These are phyloP conservation scores for Alauda arvensis DNA, from an alignment of 2,797 vertebrate genomes.

Conservation along the genomic window DNA sequence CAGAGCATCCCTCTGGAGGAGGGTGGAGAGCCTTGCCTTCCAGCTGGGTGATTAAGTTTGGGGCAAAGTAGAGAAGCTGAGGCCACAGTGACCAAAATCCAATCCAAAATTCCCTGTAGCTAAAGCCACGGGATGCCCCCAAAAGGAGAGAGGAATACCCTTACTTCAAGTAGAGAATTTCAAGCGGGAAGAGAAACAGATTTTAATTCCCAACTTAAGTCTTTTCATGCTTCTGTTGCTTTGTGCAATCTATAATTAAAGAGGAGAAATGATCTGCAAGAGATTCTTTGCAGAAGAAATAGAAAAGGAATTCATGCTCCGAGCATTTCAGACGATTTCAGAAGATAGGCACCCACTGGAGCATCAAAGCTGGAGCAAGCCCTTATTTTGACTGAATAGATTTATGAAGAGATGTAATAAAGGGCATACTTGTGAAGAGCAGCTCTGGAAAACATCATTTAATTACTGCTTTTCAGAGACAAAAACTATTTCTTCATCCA, in stretches of 20 bases:
- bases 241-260: neutral
- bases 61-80: neutral
- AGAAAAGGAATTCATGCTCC: neutral
- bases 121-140: neutral
- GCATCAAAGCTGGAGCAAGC: neutral
- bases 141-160: neutral
- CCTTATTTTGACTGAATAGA: neutral
- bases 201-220: neutral
- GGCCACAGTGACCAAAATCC: neutral
- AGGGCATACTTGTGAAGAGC: neutral
- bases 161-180: neutral
- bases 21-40: neutral
- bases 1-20: neutral
- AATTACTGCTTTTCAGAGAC: neutral
- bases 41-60: neutral
- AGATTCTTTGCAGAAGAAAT: neutral
- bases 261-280: neutral
- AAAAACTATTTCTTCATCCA: neutral
- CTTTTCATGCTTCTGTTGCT: neutral
- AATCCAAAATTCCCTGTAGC: neutral
- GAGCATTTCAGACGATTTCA: neutral
- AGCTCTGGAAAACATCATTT: neutral
- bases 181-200: neutral
- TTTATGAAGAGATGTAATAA: neutral
- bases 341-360: neutral